Evolutionary conservation across 2,797 vertebrate species (phyloP).

Genomic region (Alca torda): DNA sequence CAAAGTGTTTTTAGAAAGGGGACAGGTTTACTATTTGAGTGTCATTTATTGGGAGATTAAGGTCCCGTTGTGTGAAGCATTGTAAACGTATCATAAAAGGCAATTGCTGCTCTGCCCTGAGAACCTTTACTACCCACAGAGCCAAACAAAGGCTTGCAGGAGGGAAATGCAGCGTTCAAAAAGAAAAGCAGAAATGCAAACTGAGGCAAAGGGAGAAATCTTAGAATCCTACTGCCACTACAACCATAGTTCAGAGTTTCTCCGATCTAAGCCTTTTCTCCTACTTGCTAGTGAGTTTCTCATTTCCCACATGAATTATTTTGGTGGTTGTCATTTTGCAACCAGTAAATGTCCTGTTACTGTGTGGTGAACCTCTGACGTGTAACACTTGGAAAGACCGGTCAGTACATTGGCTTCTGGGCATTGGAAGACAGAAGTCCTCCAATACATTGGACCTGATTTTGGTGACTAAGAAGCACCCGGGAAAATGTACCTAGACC

Average conservation of each 20-base stretch:
- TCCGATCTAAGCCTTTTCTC: background rate
- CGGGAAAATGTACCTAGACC: background rate
- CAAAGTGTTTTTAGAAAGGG: background rate
- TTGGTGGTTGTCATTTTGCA: background rate
- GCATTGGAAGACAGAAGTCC: background rate
- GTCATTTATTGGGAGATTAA: background rate
- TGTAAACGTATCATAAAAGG: background rate
- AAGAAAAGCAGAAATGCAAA: background rate
- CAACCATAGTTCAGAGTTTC: background rate
- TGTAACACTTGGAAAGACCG: background rate
- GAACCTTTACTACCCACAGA: background rate
- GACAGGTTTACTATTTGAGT: background rate
- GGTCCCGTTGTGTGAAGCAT: background rate
- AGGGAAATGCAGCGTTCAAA: background rate
- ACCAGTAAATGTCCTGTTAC: background rate
- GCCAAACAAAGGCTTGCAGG: background rate
- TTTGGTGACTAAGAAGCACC: background rate
- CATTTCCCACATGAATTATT: background rate
- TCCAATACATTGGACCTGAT: background rate
- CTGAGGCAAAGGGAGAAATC: background rate
- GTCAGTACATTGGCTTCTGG: background rate
- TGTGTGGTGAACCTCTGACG: background rate
- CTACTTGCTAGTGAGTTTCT: background rate
- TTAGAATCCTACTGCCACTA: background rate
- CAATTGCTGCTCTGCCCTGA: background rate